Evolutionary conservation across 2,888 invertebrate species (phyloP).

Genomic region (Branchellion lobata): DNA sequence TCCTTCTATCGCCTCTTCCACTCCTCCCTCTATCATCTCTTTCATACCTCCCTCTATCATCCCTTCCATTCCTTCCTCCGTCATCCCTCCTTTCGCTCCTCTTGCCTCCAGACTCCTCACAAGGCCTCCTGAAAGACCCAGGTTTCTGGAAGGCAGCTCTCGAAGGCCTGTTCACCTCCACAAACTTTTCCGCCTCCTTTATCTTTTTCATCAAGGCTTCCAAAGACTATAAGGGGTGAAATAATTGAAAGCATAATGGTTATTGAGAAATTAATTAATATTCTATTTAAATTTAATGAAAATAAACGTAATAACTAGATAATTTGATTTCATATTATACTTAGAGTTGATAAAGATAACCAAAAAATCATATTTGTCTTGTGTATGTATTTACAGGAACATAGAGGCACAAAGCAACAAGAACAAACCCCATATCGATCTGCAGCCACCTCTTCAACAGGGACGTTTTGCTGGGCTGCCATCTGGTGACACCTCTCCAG

Average conservation of each 20-base stretch:
- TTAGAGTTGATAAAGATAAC: not conserved
- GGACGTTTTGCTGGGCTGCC: conserved; percentile 65
- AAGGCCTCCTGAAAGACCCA: not conserved
- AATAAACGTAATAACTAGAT: conserved; percentile 23
- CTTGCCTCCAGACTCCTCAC: too few species aligned
- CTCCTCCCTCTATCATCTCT: not conserved
- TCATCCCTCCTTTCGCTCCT: not conserved
- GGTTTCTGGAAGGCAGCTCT: not conserved
- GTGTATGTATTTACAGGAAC: not conserved
- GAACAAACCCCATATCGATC: conserved; percentile 67
- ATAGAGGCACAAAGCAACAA: not conserved
- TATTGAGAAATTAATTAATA: not conserved
- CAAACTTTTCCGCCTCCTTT: conserved; percentile 63
- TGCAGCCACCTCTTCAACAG: conserved; percentile 67
- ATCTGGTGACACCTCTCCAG: conserved; percentile 66
- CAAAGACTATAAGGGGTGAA: conserved; percentile 62
- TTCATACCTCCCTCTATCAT: conserved; percentile 14
- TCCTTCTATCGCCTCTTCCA: conserved; percentile 31
- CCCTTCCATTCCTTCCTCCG: conserved; percentile 36
- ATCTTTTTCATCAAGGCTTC: conserved; percentile 65
- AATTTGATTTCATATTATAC: not conserved
- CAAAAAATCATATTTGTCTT: not conserved
- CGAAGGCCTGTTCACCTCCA: conserved; percentile 19
- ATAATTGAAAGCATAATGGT: conserved; percentile 23
- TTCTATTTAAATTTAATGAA: not conserved